Percentiles rank a stretch among this genome's conserved stretches.
Conservation (phyloP, 2,113 vertebrate genomes). For the Cololabis saira region DNA sequence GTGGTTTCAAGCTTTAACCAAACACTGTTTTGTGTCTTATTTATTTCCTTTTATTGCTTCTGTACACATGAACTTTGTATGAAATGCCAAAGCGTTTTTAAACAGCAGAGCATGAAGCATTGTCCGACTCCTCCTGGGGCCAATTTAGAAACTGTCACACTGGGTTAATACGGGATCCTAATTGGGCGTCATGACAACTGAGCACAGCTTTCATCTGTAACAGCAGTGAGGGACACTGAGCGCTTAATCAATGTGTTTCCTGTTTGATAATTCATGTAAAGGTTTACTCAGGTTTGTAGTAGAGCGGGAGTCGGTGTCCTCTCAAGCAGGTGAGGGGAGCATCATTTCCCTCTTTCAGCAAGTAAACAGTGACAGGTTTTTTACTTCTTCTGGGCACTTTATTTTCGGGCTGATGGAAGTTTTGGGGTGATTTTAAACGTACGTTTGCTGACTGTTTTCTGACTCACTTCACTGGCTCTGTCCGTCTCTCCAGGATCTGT, state of each 20-base stretch:
- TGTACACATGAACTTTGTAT: neutral
- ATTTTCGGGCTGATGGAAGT: too few species aligned
- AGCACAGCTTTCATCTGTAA: neutral
- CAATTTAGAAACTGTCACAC: constrained; percentile 29
- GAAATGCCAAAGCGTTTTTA: too few species aligned
- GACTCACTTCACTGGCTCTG: neutral
- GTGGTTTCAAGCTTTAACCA: too few species aligned
- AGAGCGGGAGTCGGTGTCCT: neutral
- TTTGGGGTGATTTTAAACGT: neutral
- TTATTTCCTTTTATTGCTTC: neutral
- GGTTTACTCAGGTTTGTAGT: neutral
- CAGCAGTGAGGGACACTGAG: neutral
- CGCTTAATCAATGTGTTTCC: neutral
- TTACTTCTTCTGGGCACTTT: neutral
- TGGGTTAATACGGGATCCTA: neutral
- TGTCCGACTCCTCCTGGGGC: constrained; percentile 5
- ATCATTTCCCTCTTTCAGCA: neutral
- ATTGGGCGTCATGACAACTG: too few species aligned
- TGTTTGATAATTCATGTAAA: too few species aligned
- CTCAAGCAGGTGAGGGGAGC: neutral
- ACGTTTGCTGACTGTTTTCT: neutral
- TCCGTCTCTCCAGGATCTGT: constrained; percentile 86
- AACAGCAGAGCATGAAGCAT: neutral
- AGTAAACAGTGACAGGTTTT: neutral
- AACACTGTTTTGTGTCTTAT: too few species aligned